Percentiles rank a stretch among this genome's conserved stretches.
Conservation (phyloP, 2,113 vertebrate genomes). For the Oenanthe melanoleuca region DNA sequence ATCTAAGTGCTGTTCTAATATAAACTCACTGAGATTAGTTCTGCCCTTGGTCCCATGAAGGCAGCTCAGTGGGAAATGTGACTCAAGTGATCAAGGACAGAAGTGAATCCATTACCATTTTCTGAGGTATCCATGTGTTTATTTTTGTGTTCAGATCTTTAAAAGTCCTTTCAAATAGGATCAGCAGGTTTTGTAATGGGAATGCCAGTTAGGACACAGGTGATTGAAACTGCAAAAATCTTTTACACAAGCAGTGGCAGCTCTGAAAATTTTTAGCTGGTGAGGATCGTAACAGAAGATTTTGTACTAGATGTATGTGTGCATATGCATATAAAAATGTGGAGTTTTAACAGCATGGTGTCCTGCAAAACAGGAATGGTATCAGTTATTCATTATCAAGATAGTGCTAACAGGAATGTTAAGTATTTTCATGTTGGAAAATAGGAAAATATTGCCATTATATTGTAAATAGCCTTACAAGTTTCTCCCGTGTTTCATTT, state of each 20-base stretch:
- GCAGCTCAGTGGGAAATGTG: constrained; percentile 19
- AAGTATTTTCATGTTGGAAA: background rate
- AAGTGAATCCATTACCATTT: constrained; percentile 17
- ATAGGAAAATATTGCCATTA: background rate
- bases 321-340: background rate
- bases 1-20: constrained; percentile 66
- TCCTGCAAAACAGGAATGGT: background rate
- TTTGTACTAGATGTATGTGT: background rate
- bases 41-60: background rate
- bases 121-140: constrained; percentile 1
- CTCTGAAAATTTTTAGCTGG: background rate
- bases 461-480: background rate
- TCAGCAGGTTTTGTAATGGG: constrained; percentile 7
- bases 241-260: background rate
- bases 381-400: background rate
- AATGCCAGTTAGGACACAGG: background rate
- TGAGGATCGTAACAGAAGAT: background rate
- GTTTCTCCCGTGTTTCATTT: background rate
- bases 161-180: constrained; percentile 15
- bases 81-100: background rate
- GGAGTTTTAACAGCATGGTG: background rate
- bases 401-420: background rate
- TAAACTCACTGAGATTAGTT: constrained; percentile 47
- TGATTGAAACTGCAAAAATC: background rate
- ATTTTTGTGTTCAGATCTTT: constrained; percentile 20